Base-by-base conservation (phyloP, 2,113 vertebrate genomes). In the Seriola rivoliana region DNA sequence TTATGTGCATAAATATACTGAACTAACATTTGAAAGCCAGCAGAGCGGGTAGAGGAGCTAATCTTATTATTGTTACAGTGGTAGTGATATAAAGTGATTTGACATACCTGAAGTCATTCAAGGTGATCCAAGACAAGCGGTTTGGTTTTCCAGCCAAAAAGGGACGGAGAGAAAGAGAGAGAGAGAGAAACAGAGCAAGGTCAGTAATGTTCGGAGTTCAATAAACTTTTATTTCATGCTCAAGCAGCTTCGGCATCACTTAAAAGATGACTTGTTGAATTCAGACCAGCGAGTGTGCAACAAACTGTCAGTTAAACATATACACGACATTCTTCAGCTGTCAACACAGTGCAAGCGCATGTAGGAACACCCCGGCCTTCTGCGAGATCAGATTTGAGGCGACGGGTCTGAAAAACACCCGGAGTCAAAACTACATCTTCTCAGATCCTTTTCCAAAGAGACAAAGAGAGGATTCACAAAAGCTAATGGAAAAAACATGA, bases 101-200 rank as follows among this genome's bases (percentile, higher is more conserved):
- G 62, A 93, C 94, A 91, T 92, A 92, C 92, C 93, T 95, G 92
- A 87, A 46, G 71, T 84, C 59, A 80, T 60, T 60, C 64, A 58
- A 60, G 44, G 16, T 46, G 63, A 78, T 79, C 79, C 70, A 78
- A 79, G 72, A 55, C 16, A 55, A 64, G 48, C 52, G 58, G 85
- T 82, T 82, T 25, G 68, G 70, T 80, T 73, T 81, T 89, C 85
- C 89, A 84, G 81, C 62, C 71, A 25, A 63, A 29, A 67, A 32
- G 52, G 14, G 46, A 78, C 12, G 65, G 67, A 50, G 57, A 80
- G 44, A 77, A 34, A 79, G 19, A 75, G 9, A 42, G 38, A 89
- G 34, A 77, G 16, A 79, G 55, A 87, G 75, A 84, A 32, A 66
- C 5, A 76, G 48, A 55, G 21, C 60, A 25, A 19, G 12, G 67